Evolutionary conservation across 2,113 vertebrate genomes (phyloP).

Genomic region (Centropus bengalensis): DNA sequence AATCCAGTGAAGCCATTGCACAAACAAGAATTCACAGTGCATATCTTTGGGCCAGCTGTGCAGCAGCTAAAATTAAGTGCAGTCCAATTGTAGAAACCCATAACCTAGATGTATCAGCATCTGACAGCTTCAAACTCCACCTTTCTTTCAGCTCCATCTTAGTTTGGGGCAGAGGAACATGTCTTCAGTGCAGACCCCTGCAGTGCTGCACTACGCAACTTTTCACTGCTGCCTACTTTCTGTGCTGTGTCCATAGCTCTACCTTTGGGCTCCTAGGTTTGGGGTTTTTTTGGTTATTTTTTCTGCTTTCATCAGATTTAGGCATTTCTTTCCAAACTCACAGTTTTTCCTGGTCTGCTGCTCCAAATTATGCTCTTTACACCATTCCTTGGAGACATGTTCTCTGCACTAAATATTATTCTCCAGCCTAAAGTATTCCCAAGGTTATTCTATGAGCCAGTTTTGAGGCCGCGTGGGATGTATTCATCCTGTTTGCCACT

Average conservation of each 20-base stretch:
- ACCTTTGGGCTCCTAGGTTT: neutral
- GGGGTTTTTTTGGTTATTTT: too few relatives aligned
- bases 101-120: neutral
- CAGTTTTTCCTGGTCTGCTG: neutral
- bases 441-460: rapidly evolving
- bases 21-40: neutral
- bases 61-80: neutral
- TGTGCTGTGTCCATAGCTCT: neutral
- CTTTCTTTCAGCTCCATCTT: neutral
- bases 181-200: neutral
- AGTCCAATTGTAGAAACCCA: neutral
- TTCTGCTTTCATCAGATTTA: neutral
- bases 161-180: neutral
- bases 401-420: neutral
- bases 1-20: neutral
- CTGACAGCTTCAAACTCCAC: neutral
- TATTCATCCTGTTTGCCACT: neutral
- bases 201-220: neutral
- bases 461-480: neutral
- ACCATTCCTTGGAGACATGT: neutral
- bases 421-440: too few relatives aligned
- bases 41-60: neutral
- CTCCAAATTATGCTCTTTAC: neutral
- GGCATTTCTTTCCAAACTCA: neutral
- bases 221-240: neutral